phyloP scores from a whole-genome alignment of 2,797 vertebrate species.

The Lithobates pipiens region DNA sequence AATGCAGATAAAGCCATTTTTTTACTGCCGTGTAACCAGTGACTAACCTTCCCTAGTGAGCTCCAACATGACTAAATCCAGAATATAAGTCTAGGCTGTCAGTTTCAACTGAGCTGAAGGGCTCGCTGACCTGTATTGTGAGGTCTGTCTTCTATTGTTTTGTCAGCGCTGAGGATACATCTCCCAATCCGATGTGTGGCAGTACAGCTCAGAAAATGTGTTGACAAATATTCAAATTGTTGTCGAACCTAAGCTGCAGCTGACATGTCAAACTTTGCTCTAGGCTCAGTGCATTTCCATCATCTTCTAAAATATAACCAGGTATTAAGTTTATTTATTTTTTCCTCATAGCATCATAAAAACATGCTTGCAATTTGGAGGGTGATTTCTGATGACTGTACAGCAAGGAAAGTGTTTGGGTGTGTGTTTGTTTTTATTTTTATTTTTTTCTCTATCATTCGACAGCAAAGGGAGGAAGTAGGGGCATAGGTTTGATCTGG shows the following conservation, averaged over 20 bases:
- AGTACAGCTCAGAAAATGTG: slow-evolving; percentile 14
- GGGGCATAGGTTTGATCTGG: too few species aligned
- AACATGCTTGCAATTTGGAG: too few species aligned
- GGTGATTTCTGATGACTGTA: too few species aligned
- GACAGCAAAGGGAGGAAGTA: too few species aligned
- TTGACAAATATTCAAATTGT: slow-evolving; percentile 46
- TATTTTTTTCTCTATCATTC: too few species aligned
- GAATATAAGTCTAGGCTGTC: slow-evolving; percentile 11
- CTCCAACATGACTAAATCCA: slow-evolving; percentile 31
- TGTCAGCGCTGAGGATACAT: slow-evolving; percentile 3
- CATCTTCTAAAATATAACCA: neutral
- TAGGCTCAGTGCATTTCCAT: neutral
- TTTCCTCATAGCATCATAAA: too few species aligned
- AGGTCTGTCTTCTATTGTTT: neutral
- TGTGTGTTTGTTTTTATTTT: too few species aligned
- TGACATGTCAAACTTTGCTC: slow-evolving; percentile 26
- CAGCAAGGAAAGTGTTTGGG: too few species aligned
- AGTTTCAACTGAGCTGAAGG: slow-evolving; percentile 30
- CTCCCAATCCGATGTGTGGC: neutral
- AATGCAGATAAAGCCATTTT: neutral
- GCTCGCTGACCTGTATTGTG: slow-evolving; percentile 34
- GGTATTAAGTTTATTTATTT: neutral
- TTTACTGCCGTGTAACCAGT: neutral
- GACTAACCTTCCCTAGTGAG: slow-evolving; percentile 20
- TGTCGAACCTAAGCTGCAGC: slow-evolving; percentile 6